Base-by-base conservation (phyloP, 1,140 invertebrate species). In the Heliconius himera region DNA sequence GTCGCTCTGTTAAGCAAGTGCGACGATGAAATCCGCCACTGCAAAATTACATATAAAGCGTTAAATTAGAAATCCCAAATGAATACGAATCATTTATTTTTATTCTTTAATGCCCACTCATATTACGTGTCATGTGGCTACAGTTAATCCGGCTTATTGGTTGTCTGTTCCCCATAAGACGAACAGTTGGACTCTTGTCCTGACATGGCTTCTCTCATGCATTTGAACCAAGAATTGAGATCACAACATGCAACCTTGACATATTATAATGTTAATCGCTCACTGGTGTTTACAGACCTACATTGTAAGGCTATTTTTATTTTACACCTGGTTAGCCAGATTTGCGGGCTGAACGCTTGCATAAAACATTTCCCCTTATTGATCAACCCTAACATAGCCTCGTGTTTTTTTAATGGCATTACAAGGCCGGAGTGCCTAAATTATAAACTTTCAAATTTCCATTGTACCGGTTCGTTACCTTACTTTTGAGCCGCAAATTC, bases 401-500 rank as follows among this genome's bases (percentile, higher is more conserved):
- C 81, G 41, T 86, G 78, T 87, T 85, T 89, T 88, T 89, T 87
- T 87, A 86, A 86, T 82, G 84, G 70, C 72, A 80, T 81, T 83
- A 72, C 78, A 82, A 82, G 79, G 78, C 79, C 78, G 66, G n/a
- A 29, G 76, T 76, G 70, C 41, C 77, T 75, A 84, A 84, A 83
- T 82, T 83, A 86, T 26, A 66, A 9, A 87, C 89, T 84, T 91
- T 88, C 84, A 86, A 90, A 85, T 89, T 91, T 93, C 88, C 88
- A 89, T 82, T 83, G 90, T 81, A 85, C 72, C 81, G 89, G 85
- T 86, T 87, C 85, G 84, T 81, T 88, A 73, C 41, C 79, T 81
- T 56, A 83, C 77, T 70, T 76, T 73, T 33, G 56, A 75, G 51
- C 75, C 49, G 66, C 78, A 66, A 29, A 66, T 29, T 66, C 81